A percentile compares a stretch with the other conserved stretches of the same genome.
These are phyloP conservation scores for Perdita meconis DNA, from an alignment of 2,888 invertebrate species.

Conservation along the genomic window DNA sequence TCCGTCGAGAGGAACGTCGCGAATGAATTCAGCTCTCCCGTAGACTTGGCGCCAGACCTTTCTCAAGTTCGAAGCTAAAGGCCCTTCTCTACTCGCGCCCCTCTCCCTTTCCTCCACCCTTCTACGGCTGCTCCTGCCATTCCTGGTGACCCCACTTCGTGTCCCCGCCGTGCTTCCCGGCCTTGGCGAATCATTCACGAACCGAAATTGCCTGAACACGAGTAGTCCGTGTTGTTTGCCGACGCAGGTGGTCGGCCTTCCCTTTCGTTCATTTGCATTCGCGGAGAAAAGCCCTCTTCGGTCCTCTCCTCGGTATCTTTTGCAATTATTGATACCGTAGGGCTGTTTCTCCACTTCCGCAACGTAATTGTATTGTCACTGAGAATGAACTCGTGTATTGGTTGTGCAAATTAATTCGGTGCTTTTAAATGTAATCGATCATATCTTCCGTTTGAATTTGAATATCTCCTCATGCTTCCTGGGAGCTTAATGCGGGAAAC, in stretches of 20 bases:
- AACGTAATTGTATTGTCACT: no score
- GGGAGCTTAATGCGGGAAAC: no score
- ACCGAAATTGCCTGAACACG: slow-evolving; percentile 55
- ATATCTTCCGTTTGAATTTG: no score
- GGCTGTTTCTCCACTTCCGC: no score
- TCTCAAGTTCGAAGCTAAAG: slow-evolving; percentile 40
- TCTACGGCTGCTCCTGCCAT: slow-evolving; percentile 39
- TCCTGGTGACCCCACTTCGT: slow-evolving; percentile 54
- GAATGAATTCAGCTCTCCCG: slow-evolving; percentile 51
- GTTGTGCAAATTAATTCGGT: no score
- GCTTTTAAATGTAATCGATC: no score
- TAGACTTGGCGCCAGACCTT: slow-evolving; percentile 54
- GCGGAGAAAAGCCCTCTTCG: neutral
- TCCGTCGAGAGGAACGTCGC: slow-evolving; percentile 25
- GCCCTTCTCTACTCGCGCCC: slow-evolving; percentile 42
- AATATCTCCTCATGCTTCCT: no score
- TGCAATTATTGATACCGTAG: no score
- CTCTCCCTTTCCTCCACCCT: slow-evolving; percentile 9
- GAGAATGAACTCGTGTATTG: no score
- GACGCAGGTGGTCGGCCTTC: slow-evolving; percentile 65
- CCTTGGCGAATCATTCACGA: slow-evolving; percentile 69
- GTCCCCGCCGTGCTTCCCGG: slow-evolving; percentile 42
- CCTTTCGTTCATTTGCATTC: slow-evolving; percentile 19
- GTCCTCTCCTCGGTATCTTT: no score
- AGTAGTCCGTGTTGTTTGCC: slow-evolving; percentile 34